Evolutionary conservation across 2,888 invertebrate genomes (phyloP), one percentile per base, ranked within the genome.

Genomic region (Artemia sp.): DNA sequence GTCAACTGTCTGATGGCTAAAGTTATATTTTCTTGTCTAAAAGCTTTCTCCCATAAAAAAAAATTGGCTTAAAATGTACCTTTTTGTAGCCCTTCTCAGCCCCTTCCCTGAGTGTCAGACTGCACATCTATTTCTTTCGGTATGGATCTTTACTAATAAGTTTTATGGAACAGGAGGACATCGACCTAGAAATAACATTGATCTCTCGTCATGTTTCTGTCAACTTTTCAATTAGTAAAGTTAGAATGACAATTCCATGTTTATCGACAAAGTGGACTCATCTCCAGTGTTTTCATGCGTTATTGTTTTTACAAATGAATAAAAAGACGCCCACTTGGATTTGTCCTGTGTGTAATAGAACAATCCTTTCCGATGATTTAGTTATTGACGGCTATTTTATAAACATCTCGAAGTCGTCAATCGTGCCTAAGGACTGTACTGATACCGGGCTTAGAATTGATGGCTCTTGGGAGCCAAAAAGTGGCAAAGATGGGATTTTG

Each of bases 291-390:
- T 98, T 98, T 80, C 98, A 98, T 81, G 95, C 95, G 0, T 88
- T 88, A 19, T 83, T 92, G 70, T 97, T 89, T 80, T 83, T 97
- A 73, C 91, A 92, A 83, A 97, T 98, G 97, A 97, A 98, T 77
- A 98, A 98, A 79, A 85, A 93, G 72, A 95, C 95, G 76, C 93
- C 97, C 3, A 95, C 95, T 0, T 98, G 98, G 97, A 86, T 88
- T 75, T 98, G 98, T 80, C 97, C 97, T 0, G 95, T 98, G 19
- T 98, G 98, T 80, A 93, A 95, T 79, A 89, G 91, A 74, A 83
- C 89, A 0, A 91, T 93, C 66, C 83, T 90, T 1, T 98, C 92
- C 77, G 90, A 92, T 76, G 88, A 88, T 76, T 83, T 98, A 7
- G 89, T 92, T 12, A 92, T 98, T 73, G 97, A 98, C 77, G 93